phyloP scores from a whole-genome alignment of 2,888 invertebrate species.

The Tachina lurida region DNA sequence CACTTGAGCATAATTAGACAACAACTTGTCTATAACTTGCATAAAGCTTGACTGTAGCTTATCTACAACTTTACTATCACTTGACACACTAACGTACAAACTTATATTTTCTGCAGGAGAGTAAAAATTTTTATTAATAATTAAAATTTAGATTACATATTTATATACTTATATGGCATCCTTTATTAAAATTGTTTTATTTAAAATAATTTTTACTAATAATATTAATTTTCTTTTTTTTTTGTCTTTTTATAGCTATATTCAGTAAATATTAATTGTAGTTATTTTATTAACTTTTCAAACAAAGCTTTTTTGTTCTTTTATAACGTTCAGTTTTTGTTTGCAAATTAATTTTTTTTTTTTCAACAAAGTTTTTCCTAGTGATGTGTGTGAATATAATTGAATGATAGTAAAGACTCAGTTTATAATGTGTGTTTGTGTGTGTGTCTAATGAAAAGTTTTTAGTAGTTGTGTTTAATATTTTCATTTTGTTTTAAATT shows the following conservation, averaged over 20 bases:
- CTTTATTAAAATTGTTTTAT: too few relatives aligned
- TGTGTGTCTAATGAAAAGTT: not conserved
- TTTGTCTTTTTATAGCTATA: too few relatives aligned
- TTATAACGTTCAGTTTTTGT: conserved; percentile 11
- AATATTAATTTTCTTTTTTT: not conserved
- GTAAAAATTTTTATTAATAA: too few relatives aligned
- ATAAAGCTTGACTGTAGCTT: too few relatives aligned
- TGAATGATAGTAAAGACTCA: conserved; percentile 11
- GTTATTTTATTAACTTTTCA: conserved; percentile 5
- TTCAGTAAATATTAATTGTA: not conserved
- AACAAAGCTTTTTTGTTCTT: conserved; percentile 1
- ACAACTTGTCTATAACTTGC: too few relatives aligned
- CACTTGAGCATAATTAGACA: too few relatives aligned
- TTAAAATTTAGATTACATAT: too few relatives aligned
- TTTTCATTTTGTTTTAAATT: not conserved
- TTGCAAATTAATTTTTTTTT: conserved; percentile 2
- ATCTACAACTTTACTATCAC: too few relatives aligned
- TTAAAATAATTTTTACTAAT: too few relatives aligned
- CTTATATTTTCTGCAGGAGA: too few relatives aligned
- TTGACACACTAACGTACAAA: too few relatives aligned
- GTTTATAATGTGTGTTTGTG: not conserved
- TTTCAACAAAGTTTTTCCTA: not conserved
- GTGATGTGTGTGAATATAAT: not conserved
- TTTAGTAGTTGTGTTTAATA: conserved; percentile 20
- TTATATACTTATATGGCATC: too few relatives aligned